Conservation (phyloP, 1,140 invertebrate genomes). For the Philotrypesis tridentata region DNA sequence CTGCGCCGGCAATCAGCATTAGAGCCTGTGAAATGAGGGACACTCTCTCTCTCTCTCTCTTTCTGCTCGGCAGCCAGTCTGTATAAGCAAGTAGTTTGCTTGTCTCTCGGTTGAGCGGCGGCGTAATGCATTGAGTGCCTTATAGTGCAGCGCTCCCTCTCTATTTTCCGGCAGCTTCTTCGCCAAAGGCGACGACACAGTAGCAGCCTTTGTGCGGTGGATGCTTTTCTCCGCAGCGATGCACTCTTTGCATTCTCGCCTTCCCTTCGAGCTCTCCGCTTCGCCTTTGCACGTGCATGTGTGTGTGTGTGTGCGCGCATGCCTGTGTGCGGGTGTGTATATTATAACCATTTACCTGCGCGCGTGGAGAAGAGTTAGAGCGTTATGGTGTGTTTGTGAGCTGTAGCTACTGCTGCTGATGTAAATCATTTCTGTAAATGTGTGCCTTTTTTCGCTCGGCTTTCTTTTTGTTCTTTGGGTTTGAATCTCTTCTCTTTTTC, state of each 20-base stretch:
- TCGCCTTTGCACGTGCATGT: no score
- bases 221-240: background rate
- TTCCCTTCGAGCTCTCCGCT: no score
- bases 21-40: constrained; percentile 18
- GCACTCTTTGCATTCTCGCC: background rate
- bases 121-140: background rate
- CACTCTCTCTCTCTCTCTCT: no score
- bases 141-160: background rate
- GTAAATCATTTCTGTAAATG: constrained; percentile 40
- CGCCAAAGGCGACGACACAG: constrained; percentile 43
- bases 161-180: background rate
- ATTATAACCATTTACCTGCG: constrained; percentile 31
- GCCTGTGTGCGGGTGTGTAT: background rate
- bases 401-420: background rate
- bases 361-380: background rate
- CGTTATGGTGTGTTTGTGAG: background rate
- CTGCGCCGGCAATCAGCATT: background rate
- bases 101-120: background rate
- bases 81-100: background rate
- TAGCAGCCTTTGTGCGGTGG: constrained; percentile 23
- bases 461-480: background rate
- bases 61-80: background rate
- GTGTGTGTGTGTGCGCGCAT: no score
- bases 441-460: constrained; percentile 17
- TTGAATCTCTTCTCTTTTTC: background rate